Conservation (phyloP, 2,797 vertebrate genomes). For the Sebastes wilsoni region DNA sequence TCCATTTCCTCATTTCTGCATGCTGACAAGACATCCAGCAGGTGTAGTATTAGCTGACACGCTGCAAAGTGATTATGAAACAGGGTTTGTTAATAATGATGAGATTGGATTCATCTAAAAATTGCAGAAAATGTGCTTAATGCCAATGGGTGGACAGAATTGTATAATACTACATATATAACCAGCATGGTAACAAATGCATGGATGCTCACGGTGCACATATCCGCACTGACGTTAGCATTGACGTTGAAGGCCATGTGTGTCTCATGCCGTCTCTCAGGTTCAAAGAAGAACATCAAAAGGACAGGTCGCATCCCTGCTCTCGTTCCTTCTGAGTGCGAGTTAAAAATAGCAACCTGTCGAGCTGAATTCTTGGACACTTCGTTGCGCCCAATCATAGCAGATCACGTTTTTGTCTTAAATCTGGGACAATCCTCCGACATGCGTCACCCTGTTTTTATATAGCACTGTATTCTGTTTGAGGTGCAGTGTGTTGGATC, state of each 20-base stretch:
- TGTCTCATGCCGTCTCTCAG: neutral
- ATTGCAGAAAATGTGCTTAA: neutral
- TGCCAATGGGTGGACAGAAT: neutral
- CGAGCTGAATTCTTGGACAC: neutral
- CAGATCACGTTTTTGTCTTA: neutral
- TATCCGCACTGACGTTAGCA: neutral
- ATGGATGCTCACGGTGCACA: neutral
- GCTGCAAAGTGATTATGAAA: conserved; percentile 14
- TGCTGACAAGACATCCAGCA: conserved; percentile 15
- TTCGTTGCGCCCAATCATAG: neutral
- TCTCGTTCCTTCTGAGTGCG: neutral
- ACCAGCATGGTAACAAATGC: neutral
- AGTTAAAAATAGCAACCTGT: conserved; percentile 44
- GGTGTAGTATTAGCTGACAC: neutral
- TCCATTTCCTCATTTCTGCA: conserved; percentile 46
- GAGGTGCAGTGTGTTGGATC: neutral
- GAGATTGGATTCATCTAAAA: neutral
- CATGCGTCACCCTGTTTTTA: neutral
- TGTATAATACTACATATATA: neutral
- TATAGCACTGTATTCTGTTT: neutral
- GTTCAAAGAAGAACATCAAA: neutral
- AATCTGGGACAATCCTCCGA: neutral
- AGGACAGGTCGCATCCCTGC: neutral
- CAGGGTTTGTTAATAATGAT: neutral
- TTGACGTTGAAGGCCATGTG: neutral